Evolutionary conservation across 2,888 invertebrate genomes (phyloP).

Genomic region (Microctonus hyperodae): DNA sequence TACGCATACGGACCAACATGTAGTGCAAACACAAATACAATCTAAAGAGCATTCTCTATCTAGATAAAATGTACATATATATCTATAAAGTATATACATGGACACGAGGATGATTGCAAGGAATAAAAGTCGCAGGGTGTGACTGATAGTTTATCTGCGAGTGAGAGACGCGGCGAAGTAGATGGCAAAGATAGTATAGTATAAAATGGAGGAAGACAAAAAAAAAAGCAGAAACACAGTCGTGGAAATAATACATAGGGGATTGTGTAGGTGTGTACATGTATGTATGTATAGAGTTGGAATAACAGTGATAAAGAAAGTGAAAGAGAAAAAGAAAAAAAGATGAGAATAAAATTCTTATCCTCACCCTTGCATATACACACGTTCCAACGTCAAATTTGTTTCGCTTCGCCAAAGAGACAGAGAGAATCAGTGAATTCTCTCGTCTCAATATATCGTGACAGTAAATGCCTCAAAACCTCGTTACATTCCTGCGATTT

Average conservation of each 20-base stretch:
- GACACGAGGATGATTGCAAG: constrained; percentile 53
- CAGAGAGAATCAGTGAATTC: constrained; percentile 23
- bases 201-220: constrained; percentile 24
- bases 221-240: constrained; percentile 31
- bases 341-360: constrained; percentile 6
- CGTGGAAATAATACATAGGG: constrained; percentile 25
- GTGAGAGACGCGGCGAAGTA: constrained; percentile 28
- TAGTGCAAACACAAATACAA: neutral
- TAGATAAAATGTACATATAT: constrained; percentile 17
- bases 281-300: too few relatives aligned
- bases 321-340: too few relatives aligned
- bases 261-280: constrained; percentile 12
- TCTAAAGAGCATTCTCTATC: neutral
- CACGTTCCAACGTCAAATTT: constrained; percentile 34
- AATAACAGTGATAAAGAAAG: too few relatives aligned
- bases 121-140: constrained; percentile 59
- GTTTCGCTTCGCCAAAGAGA: constrained; percentile 27
- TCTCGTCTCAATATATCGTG: constrained; percentile 25
- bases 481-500: constrained; percentile 52
- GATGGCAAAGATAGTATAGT: constrained; percentile 16
- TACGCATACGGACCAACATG: neutral
- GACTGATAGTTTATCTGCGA: constrained; percentile 55
- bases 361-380: constrained; percentile 18
- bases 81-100: constrained; percentile 37
- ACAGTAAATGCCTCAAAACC: constrained; percentile 35